phyloP scores from a whole-genome alignment of 2,888 invertebrate species.

The Campoplex capitator region DNA sequence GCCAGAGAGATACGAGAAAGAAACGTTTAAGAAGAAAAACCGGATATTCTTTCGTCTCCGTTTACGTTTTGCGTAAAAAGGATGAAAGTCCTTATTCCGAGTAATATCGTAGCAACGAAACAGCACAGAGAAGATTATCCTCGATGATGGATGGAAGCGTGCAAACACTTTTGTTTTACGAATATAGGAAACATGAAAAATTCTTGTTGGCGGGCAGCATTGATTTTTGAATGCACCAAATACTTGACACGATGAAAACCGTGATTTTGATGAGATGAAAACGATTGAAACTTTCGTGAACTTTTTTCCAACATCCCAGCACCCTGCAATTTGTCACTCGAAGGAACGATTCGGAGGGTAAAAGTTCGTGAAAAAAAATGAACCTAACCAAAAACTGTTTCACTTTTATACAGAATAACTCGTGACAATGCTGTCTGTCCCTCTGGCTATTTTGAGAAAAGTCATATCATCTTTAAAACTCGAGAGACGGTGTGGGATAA shows the following conservation, averaged over 20 bases:
- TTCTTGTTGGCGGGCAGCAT: background rate
- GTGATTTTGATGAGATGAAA: too few species aligned
- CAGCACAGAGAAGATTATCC: slow-evolving; percentile 42
- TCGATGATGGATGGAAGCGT: slow-evolving; percentile 64
- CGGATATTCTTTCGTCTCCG: slow-evolving; percentile 54
- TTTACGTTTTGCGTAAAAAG: slow-evolving; percentile 2
- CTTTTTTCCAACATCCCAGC: background rate
- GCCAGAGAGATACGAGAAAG: slow-evolving; percentile 32
- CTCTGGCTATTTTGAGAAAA: slow-evolving; percentile 15
- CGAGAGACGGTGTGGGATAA: background rate
- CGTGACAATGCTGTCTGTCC: background rate
- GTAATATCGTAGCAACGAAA: slow-evolving; percentile 29
- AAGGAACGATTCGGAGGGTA: background rate
- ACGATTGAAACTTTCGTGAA: too few species aligned
- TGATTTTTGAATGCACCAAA: too few species aligned
- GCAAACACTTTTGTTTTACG: slow-evolving; percentile 61
- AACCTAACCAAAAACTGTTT: background rate
- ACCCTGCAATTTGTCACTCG: background rate
- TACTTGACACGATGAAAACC: too few species aligned
- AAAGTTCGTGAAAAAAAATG: background rate
- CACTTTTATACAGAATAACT: background rate
- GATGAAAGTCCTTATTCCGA: background rate
- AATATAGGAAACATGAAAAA: background rate
- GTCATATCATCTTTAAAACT: background rate
- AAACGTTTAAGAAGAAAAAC: slow-evolving; percentile 58